Base-by-base conservation (phyloP, 1,140 invertebrate species). In the Achroia grisella region DNA sequence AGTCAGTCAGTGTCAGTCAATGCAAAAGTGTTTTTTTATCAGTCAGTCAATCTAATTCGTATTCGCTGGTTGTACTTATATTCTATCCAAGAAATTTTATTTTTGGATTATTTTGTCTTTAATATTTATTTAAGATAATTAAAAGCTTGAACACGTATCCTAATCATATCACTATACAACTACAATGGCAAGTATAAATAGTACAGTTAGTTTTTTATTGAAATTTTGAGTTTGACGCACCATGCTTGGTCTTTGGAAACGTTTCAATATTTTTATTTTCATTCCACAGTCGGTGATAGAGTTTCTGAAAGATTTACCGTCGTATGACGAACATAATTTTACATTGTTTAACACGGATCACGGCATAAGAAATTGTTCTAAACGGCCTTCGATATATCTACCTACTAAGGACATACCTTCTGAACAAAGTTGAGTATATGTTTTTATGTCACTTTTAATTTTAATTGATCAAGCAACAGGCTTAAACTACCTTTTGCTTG, bases 241-340 rank as follows among this genome's bases (percentile, higher is more conserved):
- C 61, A 56, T 63, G 56, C 50, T 58, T 49, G 48, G 50, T 36
- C 52, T 54, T 50, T 56, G 50, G 44, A 27, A 40, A 39, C 39
- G 42, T 39, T 52, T 52, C 48, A 31, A 35, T 13, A 44, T 45
- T 44, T 39, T 48, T 45, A 41, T 45, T 34, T 53, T 56, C 63
- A 53, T 68, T 67, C 87, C 88, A 32, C 79, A 93, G 92, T 92
- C 92, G 54, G 92, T 93, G 50, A 92, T 91, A 45, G 94, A 97
- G 70, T 98, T 98, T 83, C 84, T 98, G 33, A 96, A 96, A 81
- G 95, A 94, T 49, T 87, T 98, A 39, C 96, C 96, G 30, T 95
- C 93, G 1, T 95, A 95, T 64, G 91, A 97, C 86, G 93, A 96
- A 72, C 92, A 92, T 53, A 98, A 98, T 72, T 98, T 98, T 76